These are phyloP conservation scores for Drosophila demipolita DNA, from an alignment of 2,888 invertebrate genomes.

Conservation along the genomic window DNA sequence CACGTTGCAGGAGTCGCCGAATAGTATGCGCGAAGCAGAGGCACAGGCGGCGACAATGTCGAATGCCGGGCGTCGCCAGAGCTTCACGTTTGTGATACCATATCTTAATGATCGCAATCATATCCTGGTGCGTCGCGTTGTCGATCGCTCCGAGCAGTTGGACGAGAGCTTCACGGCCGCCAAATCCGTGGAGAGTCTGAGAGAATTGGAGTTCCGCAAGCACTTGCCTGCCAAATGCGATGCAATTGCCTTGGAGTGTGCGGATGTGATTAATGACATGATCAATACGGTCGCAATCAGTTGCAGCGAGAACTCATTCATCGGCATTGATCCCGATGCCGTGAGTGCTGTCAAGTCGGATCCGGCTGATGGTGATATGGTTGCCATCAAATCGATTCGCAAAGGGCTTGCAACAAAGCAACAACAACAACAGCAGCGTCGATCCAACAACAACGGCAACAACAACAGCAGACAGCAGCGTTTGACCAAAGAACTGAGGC, in stretches of 20 bases:
- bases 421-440: conserved; percentile 2
- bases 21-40: conserved; percentile 57
- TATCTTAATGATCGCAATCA: conserved; percentile 87
- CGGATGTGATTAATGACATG: conserved; percentile 86
- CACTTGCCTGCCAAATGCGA: conserved; percentile 44
- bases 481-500: conserved; percentile 86
- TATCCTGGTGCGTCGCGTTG: conserved; percentile 86
- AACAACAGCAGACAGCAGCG: conserved; percentile 71
- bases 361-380: background rate
- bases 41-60: conserved; percentile 59
- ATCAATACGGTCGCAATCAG: conserved; percentile 88
- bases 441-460: background rate
- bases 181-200: conserved; percentile 47
- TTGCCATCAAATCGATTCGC: conserved; percentile 1
- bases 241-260: conserved; percentile 69
- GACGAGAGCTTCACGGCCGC: conserved; percentile 67
- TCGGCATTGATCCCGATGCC: conserved; percentile 71
- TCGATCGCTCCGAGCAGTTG: conserved; percentile 82
- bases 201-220: conserved; percentile 74
- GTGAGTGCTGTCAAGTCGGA: conserved; percentile 40
- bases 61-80: conserved; percentile 62
- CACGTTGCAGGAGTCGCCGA: conserved; percentile 66
- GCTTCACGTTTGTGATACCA: conserved; percentile 87
- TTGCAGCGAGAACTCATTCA: conserved; percentile 86
- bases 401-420: conserved; percentile 27